Conservation (phyloP, 1,140 invertebrate genomes). For the Uloborus diversus region DNA sequence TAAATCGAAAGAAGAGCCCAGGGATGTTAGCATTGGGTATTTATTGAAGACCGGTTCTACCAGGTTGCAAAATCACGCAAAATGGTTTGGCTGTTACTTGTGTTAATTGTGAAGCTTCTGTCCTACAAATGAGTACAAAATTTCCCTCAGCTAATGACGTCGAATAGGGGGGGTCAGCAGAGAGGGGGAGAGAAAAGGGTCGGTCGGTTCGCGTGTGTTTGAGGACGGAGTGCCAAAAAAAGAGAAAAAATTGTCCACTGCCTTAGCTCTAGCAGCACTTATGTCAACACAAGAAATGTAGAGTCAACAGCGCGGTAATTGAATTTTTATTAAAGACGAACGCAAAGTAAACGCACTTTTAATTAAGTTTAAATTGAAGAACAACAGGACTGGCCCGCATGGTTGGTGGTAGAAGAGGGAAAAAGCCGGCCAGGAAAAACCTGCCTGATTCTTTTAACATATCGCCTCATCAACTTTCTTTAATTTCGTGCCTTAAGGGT, state of each 20-base stretch:
- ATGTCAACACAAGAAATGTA: constrained; percentile 56
- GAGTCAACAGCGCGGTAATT: constrained; percentile 55
- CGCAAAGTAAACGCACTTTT: constrained; percentile 56
- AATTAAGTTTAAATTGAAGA: constrained; percentile 57
- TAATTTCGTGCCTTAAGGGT: constrained; percentile 57
- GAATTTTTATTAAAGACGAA: constrained; percentile 57
- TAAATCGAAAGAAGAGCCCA: constrained; percentile 10
- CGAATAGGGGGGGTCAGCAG: not conserved
- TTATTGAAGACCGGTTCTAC: constrained; percentile 37
- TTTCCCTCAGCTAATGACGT: constrained; percentile 51
- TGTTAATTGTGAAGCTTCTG: constrained; percentile 50
- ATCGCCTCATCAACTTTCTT: constrained; percentile 56
- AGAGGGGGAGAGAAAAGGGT: constrained; percentile 3
- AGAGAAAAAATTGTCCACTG: constrained; percentile 48
- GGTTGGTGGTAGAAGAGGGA: constrained; percentile 13
- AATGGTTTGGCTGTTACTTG: constrained; percentile 54
- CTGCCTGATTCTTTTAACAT: constrained; percentile 54
- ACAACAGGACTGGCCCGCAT: constrained; percentile 55
- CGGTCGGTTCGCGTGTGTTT: constrained; percentile 50
- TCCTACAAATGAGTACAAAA: constrained; percentile 55
- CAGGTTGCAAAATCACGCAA: constrained; percentile 41
- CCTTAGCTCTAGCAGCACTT: constrained; percentile 47
- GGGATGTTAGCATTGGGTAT: constrained; percentile 56
- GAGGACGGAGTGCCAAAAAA: constrained; percentile 51
- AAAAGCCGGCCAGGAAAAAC: constrained; percentile 48